Evolutionary conservation across 2,797 vertebrate genomes (phyloP).

Genomic region (Falco berigora): DNA sequence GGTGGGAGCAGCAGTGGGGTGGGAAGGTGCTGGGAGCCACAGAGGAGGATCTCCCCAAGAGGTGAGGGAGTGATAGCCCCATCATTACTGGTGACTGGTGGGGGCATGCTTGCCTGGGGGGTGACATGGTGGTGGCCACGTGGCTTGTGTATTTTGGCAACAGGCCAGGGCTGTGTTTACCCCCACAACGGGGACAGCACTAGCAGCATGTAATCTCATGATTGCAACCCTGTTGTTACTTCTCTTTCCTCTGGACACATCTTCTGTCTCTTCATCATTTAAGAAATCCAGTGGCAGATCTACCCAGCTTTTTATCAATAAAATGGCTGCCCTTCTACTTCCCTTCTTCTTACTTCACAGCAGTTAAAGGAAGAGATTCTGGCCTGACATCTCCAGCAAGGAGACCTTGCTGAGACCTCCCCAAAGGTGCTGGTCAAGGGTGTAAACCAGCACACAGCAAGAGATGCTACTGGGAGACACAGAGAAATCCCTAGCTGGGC

Average conservation of each 20-base stretch:
- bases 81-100: neutral
- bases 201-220: neutral
- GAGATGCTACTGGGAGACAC: neutral
- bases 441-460: fast-evolving
- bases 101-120: neutral
- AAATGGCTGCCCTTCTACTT: neutral
- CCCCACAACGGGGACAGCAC: neutral
- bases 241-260: neutral
- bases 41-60: neutral
- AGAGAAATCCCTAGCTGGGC: neutral
- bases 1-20: neutral
- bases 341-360: neutral
- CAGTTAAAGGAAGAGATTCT: neutral
- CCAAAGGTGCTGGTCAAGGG: neutral
- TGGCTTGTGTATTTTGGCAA: neutral
- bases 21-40: neutral
- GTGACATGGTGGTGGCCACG: neutral
- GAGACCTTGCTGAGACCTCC: neutral
- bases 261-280: neutral
- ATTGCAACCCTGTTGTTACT: neutral
- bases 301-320: neutral
- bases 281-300: neutral
- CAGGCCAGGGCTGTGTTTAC: neutral
- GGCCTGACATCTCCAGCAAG: neutral
- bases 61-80: neutral